Evolutionary conservation across 2,113 vertebrate genomes (phyloP), one percentile per base, ranked within the genome.

Genomic region (Alaudala cheleensis): DNA sequence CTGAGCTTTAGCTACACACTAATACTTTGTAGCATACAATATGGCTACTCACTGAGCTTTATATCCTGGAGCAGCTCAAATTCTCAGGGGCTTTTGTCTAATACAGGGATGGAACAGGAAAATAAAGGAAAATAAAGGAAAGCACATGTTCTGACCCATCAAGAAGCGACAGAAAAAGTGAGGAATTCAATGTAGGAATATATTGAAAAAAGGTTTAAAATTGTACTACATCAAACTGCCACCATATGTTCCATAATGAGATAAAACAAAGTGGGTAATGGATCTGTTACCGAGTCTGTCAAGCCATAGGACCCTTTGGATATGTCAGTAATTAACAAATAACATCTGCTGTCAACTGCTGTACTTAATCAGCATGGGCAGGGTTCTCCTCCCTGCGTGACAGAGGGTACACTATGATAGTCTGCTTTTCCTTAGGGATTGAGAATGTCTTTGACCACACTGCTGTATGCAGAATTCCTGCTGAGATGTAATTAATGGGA

Each of bases 251-350:
- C 56, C 77, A 50, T 53, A 58, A 74, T 66, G 90, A 94, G 58
- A 56, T 81, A 76, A 62, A 92, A 33, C n/a, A 37, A 86, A 90
- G 56, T 49, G 81, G 82, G 73, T 88, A 93, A 94, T 80, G 47
- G 81, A 71, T 83, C 71, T 86, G 49, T 83, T 81, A 49, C 0
- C 0, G 3, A 58, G 86, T 78, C 81, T 90, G 64, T 92, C 81
- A 94, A 95, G 76, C 93, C 79, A 45, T 44, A 45, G 93, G 72
- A 74, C 88, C 65, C 88, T 90, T 94, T 92, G 80, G 60, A 88
- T 92, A 25, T 92, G 90, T 88, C 92, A 94, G 44, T 94, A 97
- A 96, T 96, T 95, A 95, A 94, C 72, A 93, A 86, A 81, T 92
- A 93, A 67, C 88, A 88, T 84, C 92, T 96, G 93, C 74, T 94